A percentile compares a stretch with the other conserved stretches of the same genome.
Conservation (phyloP, 2,113 vertebrate species). For the Neopipo cinnamomea region DNA sequence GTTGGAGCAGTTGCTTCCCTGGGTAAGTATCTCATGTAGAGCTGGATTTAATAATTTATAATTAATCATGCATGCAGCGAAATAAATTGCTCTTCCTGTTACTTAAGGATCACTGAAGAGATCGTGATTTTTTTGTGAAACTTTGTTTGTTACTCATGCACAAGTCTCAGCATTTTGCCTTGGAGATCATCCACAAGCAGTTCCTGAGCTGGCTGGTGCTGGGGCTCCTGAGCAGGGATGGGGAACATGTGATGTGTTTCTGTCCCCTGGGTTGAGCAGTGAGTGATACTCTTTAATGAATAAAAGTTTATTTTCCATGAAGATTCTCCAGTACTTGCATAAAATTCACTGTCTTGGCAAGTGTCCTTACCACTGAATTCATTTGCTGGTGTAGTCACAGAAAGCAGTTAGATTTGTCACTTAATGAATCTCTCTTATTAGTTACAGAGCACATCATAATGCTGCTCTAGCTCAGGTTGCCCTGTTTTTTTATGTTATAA, state of each 20-base stretch:
- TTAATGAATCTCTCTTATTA: constrained; percentile 14
- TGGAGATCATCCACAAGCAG: constrained; percentile 29
- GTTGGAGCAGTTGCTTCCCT: not conserved
- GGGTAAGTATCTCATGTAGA: constrained; percentile 1
- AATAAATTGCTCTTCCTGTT: constrained; percentile 44
- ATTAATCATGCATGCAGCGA: constrained; percentile 37
- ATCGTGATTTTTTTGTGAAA: constrained; percentile 55
- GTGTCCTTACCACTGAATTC: constrained; percentile 5
- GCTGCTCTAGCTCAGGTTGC: not conserved
- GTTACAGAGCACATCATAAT: not conserved
- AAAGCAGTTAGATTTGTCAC: constrained; percentile 22
- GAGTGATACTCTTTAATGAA: constrained; percentile 40
- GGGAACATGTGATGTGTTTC: constrained; percentile 40
- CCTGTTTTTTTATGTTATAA: not conserved
- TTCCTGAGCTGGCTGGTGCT: not conserved
- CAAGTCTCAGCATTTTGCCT: not conserved
- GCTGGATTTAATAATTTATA: constrained; percentile 62
- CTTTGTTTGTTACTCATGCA: not conserved
- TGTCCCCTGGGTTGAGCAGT: not conserved
- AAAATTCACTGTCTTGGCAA: constrained; percentile 42
- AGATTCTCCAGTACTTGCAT: constrained; percentile 19
- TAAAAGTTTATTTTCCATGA: constrained; percentile 48
- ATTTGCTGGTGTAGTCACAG: constrained; percentile 36
- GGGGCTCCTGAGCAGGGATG: not conserved
- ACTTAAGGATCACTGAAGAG: constrained; percentile 30